These are phyloP conservation scores for Phortica magna DNA, from an alignment of 2,888 invertebrate species.

Conservation along the genomic window DNA sequence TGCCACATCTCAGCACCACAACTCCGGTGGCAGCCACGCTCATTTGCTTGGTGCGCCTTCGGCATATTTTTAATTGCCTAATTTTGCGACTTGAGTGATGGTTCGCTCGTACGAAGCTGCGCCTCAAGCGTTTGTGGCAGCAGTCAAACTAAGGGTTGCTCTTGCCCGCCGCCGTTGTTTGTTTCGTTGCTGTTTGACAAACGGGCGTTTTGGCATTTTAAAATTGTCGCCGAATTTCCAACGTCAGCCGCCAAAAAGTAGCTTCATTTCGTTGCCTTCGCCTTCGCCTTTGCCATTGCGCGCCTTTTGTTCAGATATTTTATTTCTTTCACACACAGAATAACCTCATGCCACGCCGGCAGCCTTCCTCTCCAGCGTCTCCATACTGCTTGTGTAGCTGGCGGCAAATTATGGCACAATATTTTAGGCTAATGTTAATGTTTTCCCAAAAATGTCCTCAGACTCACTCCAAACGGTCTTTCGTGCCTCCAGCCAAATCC, in stretches of 20 bases:
- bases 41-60: slow-evolving; percentile 69
- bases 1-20: slow-evolving; percentile 13
- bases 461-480: slow-evolving; percentile 23
- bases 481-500: slow-evolving; percentile 66
- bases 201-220: slow-evolving; percentile 71
- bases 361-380: neutral
- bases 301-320: slow-evolving; percentile 61
- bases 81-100: slow-evolving; percentile 77
- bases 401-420: slow-evolving; percentile 76
- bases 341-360: too few relatives aligned
- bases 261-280: slow-evolving; percentile 61
- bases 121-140: slow-evolving; percentile 8
- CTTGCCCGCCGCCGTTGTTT: slow-evolving; percentile 49
- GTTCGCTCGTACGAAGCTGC: slow-evolving; percentile 7
- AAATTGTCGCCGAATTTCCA: slow-evolving; percentile 68
- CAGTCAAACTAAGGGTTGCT: slow-evolving; percentile 53
- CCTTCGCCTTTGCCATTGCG: slow-evolving; percentile 20
- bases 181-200: slow-evolving; percentile 70
- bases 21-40: slow-evolving; percentile 41
- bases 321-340: slow-evolving; percentile 37
- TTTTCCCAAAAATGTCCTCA: slow-evolving; percentile 67
- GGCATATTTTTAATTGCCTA: slow-evolving; percentile 79
- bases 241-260: slow-evolving; percentile 54
- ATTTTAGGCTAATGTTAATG: slow-evolving; percentile 77
- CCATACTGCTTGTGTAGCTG: slow-evolving; percentile 55